A percentile compares a stretch with the other conserved stretches of the same genome.
Evolutionary conservation across 2,888 invertebrate genomes (phyloP).

Genomic region (Eupeodes latifasciatus): DNA sequence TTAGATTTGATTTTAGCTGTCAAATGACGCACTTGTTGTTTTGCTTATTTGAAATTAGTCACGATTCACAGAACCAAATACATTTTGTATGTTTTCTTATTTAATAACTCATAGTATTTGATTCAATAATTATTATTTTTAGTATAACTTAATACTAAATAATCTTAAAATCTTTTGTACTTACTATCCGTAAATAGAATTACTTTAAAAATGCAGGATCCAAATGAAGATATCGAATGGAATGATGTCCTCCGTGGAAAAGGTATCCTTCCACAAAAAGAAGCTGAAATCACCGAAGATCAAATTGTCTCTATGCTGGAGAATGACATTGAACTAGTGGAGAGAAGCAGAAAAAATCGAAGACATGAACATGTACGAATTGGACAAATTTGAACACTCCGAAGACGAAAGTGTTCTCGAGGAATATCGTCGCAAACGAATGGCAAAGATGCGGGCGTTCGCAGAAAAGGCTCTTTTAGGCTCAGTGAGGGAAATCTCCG

Average conservation of each 20-base stretch:
- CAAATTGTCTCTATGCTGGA: constrained; percentile 95
- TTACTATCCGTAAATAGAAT: not conserved
- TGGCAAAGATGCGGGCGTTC: too few species aligned
- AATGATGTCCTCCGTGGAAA: constrained; percentile 96
- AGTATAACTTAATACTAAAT: not conserved
- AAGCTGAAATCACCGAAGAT: constrained; percentile 94
- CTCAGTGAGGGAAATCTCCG: too few species aligned
- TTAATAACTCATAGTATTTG: not conserved
- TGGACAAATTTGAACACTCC: constrained; percentile 97
- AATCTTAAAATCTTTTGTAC: not conserved
- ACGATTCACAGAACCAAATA: constrained; percentile 36
- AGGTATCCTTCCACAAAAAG: constrained; percentile 94
- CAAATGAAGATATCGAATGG: constrained; percentile 98
- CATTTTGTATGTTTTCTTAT: constrained; percentile 7
- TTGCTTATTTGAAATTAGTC: constrained; percentile 49
- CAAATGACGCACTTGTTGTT: too few species aligned
- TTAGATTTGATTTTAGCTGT: too few species aligned
- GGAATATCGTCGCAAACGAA: too few species aligned
- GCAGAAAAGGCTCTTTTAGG: too few species aligned
- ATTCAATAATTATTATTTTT: not conserved
- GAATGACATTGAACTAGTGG: constrained; percentile 87
- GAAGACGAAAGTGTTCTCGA: too few species aligned
- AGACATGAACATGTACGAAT: constrained; percentile 92
- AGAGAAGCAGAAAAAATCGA: constrained; percentile 86
- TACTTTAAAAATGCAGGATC: constrained; percentile 87